Base-by-base conservation (phyloP, 2,797 vertebrate species). In the Anguilla marmorata region DNA sequence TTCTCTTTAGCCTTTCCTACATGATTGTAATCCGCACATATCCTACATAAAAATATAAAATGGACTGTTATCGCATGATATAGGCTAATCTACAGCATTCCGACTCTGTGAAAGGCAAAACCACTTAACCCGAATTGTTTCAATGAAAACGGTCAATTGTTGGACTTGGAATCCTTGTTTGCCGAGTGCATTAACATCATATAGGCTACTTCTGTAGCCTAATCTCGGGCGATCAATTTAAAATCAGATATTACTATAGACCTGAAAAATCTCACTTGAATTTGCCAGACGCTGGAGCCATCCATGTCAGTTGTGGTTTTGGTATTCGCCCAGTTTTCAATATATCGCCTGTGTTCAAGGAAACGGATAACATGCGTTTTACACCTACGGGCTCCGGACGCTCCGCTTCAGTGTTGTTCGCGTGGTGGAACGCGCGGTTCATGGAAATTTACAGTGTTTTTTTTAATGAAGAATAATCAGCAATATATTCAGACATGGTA, bases 211-310 rank as follows among this genome's bases (percentile, higher is more conserved):
- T 33, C 7, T 2, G 27, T 33, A 52, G 50, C 7, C 50, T 52
- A 30, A 54, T 56, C 4, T 14, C 19, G 9, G 52, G 76, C 58
- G 76, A 86, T 74, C 33, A 12, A 69, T 50, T 48, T 58, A 79
- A 86, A 86, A 56, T 52, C 72, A 58, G 52, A n/a, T 52, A 80
- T 86, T 50, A 41, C 86, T 86, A 80, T 79, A 52, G 66, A 86
- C 37, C 27, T 37, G 86, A 37, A 52, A 66, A 9, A 30, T 72
- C 11, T 72, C 69, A 27, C 76, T 87, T 80, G 76, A 87, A 63
- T 58, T 87, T 58, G 76, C 16, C 86, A 8, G 41, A 69, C 45
- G n/a, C 76, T 87, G 86, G 54, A 54, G 58, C 58, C 7, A 41
- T 74, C 27, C 14, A 76, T 76, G 76, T 82, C 8, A 48, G 79